phyloP scores from a whole-genome alignment of 2,113 vertebrate species.

The Psittacara wagleri region DNA sequence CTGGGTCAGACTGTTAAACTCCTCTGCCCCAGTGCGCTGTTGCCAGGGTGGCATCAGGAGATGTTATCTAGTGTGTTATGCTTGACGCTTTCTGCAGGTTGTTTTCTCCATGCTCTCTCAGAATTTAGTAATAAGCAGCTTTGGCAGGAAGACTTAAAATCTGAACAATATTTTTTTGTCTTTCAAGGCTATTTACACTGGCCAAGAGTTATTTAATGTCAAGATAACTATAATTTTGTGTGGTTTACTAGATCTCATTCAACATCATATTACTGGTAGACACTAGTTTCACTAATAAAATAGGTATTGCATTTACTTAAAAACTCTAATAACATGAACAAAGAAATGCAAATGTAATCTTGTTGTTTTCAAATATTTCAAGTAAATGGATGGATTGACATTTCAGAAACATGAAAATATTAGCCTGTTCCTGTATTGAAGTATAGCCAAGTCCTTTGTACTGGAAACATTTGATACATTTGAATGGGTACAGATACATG shows the following conservation, averaged over 20 bases:
- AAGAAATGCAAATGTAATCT: background rate
- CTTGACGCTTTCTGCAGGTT: background rate
- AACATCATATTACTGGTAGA: fast-evolving
- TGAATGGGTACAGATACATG: background rate
- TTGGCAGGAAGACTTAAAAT: background rate
- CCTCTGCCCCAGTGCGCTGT: background rate
- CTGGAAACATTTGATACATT: background rate
- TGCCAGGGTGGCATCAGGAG: background rate
- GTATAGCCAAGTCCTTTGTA: background rate
- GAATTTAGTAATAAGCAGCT: background rate
- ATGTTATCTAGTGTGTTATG: background rate
- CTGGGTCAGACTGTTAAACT: background rate
- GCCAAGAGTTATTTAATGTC: background rate
- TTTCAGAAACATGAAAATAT: background rate
- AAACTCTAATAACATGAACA: background rate
- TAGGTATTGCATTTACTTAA: background rate
- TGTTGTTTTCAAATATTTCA: background rate
- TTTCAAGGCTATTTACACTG: background rate
- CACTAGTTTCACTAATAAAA: background rate
- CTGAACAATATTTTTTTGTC: background rate
- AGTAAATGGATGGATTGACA: background rate
- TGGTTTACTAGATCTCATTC: background rate
- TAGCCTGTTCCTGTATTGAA: background rate
- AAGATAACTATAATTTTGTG: background rate
- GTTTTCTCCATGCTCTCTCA: background rate